Base-by-base conservation (phyloP, 2,888 invertebrate genomes). In the Heliconius charithonia region DNA sequence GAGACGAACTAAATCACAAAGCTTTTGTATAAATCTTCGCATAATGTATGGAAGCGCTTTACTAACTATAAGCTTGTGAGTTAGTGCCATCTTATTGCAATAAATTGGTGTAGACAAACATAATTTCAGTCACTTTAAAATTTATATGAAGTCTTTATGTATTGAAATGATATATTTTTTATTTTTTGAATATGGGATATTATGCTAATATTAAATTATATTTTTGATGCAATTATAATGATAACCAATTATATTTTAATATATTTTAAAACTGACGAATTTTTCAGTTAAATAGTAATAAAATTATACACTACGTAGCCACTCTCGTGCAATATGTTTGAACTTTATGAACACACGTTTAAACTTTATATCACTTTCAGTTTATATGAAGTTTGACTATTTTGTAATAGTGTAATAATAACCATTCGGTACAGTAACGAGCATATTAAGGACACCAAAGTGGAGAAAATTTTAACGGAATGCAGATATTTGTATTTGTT, bases 11-110 rank as follows among this genome's bases (percentile, higher is more conserved):
- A 74, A 74, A 74, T 74, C 74, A 74, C 74, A 65, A 32, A 65
- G 74, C 74, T 65, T 74, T 74, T 74, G 74, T 65, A 74, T 74
- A 74, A 74, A 74, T 74, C 74, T 74, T 74, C 74, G 65, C 41
- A 74, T 74, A 74, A 74, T 74, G 65, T 74, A 74, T 74, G 74
- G 65, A 74, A 74, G 65, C 74, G 74, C 74, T 74, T 74, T 74
- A 74, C 74, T 65, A 74, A 45, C 74, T 74, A 74, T 74, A 74
- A 74, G 74, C 74, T 74, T 74, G 74, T 74, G 74, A 74, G 74
- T 74, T 74, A 74, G 62, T 63, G 74, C 74, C 74, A 74, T 74
- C 74, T 74, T 74, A 74, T 74, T 74, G 45, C 74, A 74, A 74
- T 74, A 74, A 63, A 74, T 74, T 74, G 41, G 74, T 74, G 63